Base-by-base conservation (phyloP, 2,888 invertebrate species). In the Sarcophaga carnaria region DNA sequence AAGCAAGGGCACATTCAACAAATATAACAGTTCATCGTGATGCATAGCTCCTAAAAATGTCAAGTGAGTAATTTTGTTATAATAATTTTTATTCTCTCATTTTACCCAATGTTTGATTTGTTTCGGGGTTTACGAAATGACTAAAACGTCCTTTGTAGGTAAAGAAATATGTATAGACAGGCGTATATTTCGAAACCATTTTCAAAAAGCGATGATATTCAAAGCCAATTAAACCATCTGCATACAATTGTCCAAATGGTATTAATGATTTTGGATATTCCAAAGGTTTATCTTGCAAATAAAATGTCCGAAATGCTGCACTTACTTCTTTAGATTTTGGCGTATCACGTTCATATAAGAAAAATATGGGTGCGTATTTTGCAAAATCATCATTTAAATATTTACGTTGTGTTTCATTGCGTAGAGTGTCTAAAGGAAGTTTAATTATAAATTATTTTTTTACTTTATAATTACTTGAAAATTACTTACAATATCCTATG, bases 131-230 rank as follows among this genome's bases (percentile, higher is more conserved):
- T 83, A 94, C 94, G 75, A 90, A 94, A 89, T 94, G 94, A 89
- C 95, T 95, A 89, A 94, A 94, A 85, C 95, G 94, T 20, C 96
- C 96, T 86, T 95, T 94, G 90, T 95, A 96, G 2, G 94, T 94
- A 88, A 96, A 95, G 79, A 94, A 92, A 90, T 95, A 95, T 88
- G 95, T 95, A 91, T 94, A 96, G 10, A 96, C 95, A 0, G 93
- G 92, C 0, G 94, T 95, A 80, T 94, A 93, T 4, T 94, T 92
- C 0, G 95, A 94, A 88, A 96, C 92, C 47, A 96, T 90, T 89
- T 95, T 94, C 0, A 95, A 62, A 80, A 95, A 94, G 69, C 95
- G 94, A 90, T 96, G 94, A 1, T 94, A 94, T 4, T 94, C 93
- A 89, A 95, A 95, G 0, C 94, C 95, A 77, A 95, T 94, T 2